A percentile compares a stretch with the other conserved stretches of the same genome.
Evolutionary conservation across 2,797 vertebrate genomes (phyloP).

Genomic region (Lutjanus campechanus): DNA sequence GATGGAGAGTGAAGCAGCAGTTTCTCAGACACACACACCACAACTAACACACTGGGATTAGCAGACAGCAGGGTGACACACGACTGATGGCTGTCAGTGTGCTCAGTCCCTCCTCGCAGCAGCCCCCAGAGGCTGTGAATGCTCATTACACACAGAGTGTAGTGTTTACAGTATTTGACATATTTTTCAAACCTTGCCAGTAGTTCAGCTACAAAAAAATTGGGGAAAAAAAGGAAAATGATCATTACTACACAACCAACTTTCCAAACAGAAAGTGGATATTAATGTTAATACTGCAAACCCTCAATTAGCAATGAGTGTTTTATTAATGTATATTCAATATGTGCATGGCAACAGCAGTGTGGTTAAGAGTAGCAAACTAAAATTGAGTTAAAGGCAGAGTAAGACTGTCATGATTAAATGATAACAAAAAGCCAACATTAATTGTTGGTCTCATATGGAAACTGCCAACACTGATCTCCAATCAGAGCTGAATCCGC

Average conservation of each 20-base stretch:
- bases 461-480: not conserved
- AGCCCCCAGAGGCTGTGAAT: not conserved
- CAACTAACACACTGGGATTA: constrained; percentile 46
- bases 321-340: too few species aligned
- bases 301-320: not conserved
- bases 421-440: not conserved
- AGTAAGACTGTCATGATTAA: not conserved
- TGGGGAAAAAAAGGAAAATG: not conserved
- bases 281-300: not conserved
- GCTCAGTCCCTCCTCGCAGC: not conserved
- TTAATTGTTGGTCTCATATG: not conserved
- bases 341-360: not conserved
- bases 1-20: constrained; percentile 40
- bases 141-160: not conserved
- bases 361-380: not conserved
- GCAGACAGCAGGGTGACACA: constrained; percentile 44
- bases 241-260: not conserved
- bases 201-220: not conserved
- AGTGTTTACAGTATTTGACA: not conserved
- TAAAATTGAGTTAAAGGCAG: not conserved
- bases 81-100: constrained; percentile 4
- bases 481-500: not conserved
- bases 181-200: not conserved
- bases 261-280: not conserved
- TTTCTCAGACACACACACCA: constrained; percentile 36